These are phyloP conservation scores for Lepidurus apus DNA, from an alignment of 1,140 invertebrate genomes.

Conservation along the genomic window DNA sequence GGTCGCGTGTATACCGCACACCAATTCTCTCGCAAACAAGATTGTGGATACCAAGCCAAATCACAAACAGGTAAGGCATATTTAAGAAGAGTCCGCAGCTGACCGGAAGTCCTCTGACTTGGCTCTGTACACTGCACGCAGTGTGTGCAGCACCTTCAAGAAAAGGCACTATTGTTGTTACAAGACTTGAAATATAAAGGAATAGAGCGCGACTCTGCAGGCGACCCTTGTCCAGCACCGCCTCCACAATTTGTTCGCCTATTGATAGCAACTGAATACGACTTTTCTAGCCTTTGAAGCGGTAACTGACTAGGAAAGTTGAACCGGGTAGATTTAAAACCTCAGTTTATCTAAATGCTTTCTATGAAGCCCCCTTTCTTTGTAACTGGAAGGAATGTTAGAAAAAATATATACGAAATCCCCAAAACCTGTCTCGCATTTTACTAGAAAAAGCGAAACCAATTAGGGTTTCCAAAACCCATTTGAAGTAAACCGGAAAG, in stretches of 20 bases:
- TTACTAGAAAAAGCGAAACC: neutral
- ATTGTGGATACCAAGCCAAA: neutral
- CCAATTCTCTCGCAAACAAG: neutral
- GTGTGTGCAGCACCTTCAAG: constrained; percentile 20
- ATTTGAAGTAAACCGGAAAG: constrained; percentile 1
- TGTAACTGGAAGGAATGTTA: neutral
- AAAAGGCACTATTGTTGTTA: constrained; percentile 1
- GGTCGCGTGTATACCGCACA: neutral
- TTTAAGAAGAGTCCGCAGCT: constrained; percentile 15
- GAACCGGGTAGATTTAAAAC: neutral
- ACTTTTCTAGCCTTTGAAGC: neutral
- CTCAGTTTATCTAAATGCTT: neutral
- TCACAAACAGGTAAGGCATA: neutral
- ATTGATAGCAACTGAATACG: constrained; percentile 1
- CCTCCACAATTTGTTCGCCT: constrained; percentile 14
- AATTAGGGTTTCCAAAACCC: neutral
- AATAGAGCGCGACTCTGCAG: neutral
- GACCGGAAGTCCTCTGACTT: constrained; percentile 21
- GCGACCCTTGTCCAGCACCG: constrained; percentile 4
- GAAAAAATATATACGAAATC: neutral
- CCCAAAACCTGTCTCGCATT: neutral
- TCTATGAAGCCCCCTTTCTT: neutral
- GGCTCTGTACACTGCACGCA: neutral
- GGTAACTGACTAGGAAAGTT: constrained; percentile 11
- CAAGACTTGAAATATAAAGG: constrained; percentile 15